phyloP scores from a whole-genome alignment of 2,797 vertebrate species.

The Pangasius krempfi region DNA sequence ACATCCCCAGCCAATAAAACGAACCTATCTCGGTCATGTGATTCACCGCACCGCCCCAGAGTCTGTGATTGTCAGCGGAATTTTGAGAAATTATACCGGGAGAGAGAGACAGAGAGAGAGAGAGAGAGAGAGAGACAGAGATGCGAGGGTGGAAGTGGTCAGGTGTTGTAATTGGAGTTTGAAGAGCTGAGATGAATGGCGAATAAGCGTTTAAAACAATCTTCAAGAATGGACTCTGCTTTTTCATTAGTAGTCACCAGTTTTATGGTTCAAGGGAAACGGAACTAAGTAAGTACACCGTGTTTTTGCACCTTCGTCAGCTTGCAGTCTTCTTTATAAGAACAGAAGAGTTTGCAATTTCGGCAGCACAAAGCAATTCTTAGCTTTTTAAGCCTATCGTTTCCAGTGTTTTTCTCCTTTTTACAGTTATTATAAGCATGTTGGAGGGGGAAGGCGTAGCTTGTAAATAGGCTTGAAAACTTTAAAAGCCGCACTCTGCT shows the following conservation, averaged over 20 bases:
- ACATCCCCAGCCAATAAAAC: background rate
- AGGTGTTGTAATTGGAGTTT: background rate
- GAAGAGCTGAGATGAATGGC: background rate
- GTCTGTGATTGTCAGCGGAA: background rate
- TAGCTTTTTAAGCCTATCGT: background rate
- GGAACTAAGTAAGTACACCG: background rate
- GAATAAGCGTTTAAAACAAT: background rate
- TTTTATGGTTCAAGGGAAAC: background rate
- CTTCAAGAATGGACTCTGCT: background rate
- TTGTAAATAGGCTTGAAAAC: background rate
- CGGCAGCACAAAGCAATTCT: background rate
- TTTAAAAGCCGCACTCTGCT: background rate
- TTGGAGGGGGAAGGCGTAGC: no score
- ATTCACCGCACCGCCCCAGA: background rate
- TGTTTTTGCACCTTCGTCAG: background rate
- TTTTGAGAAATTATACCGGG: background rate
- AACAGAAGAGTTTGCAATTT: background rate
- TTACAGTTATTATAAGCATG: background rate
- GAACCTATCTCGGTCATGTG: background rate
- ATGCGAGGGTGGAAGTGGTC: background rate
- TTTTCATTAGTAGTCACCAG: background rate
- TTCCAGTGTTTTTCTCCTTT: background rate
- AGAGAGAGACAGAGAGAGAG: background rate
- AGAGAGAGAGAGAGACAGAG: no score
- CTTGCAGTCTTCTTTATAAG: background rate